Evolutionary conservation across 2,888 invertebrate species (phyloP).

Genomic region (Stenotaenia linearis): DNA sequence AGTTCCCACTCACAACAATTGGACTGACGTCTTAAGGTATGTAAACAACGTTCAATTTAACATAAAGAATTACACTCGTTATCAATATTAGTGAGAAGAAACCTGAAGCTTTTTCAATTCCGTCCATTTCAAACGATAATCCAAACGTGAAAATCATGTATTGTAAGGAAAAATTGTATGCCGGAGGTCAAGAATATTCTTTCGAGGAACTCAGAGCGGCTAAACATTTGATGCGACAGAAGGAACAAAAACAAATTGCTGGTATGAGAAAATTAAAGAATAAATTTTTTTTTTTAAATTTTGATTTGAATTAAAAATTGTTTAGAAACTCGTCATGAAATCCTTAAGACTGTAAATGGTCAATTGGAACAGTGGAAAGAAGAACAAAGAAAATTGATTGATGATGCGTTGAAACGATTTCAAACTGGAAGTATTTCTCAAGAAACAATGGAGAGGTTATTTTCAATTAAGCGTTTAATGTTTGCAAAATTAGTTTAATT

Average conservation of each 20-base stretch:
- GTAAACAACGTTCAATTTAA: constrained; percentile 27
- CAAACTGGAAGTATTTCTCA: too few species aligned
- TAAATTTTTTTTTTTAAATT: too few species aligned
- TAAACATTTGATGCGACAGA: constrained; percentile 40
- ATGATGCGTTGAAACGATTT: too few species aligned
- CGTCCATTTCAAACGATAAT: constrained; percentile 47
- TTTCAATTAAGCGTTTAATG: background rate
- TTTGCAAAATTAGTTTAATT: background rate
- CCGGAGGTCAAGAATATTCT: constrained; percentile 62
- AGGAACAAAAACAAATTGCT: constrained; percentile 37
- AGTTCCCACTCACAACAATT: too few species aligned
- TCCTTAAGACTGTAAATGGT: too few species aligned
- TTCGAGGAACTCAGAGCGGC: constrained; percentile 68
- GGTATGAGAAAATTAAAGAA: background rate
- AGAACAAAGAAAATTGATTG: too few species aligned
- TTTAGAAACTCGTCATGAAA: too few species aligned
- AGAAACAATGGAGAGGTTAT: too few species aligned
- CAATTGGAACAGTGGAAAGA: too few species aligned
- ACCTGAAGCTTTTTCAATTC: constrained; percentile 40
- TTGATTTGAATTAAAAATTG: too few species aligned
- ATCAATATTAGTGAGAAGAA: constrained; percentile 31
- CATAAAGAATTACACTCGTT: constrained; percentile 17
- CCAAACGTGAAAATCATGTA: constrained; percentile 58
- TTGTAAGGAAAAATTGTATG: constrained; percentile 60
- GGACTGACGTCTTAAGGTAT: background rate